Base-by-base conservation (phyloP, 2,113 vertebrate species). In the Pteropus alecto region DNA sequence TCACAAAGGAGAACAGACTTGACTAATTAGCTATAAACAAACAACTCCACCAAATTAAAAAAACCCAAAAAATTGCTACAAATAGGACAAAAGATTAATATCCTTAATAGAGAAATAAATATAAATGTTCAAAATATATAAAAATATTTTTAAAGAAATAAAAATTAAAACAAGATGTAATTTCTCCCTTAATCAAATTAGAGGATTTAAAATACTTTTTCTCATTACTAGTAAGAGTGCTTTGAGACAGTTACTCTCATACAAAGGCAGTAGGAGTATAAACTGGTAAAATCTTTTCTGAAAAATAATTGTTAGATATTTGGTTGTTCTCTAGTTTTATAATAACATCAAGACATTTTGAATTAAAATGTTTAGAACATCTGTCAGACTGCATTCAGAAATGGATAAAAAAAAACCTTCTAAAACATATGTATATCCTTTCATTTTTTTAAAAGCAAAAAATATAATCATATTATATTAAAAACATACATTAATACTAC, bases 251-350 rank as follows among this genome's bases (percentile, higher is more conserved):
- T 95, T 73, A 83, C 33, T 73, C 9, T 89, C 46, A 93, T 30
- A 68, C 15, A 78, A 43, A 65, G 11, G 35, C 7, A 61, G 13
- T 63, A 24, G 61, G 51, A 48, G 35, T 63, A 48, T 61, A 81
- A 81, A 94, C 21, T 74, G 28, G n/a, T 93, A 95, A 95, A 81
- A 95, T 87, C 7, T 67, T 88, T 94, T 79, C 92, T 88, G 84
- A 67, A 96, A 79, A 74, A 24, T 43, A 93, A 86, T 7, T 60
- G 46, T 63, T 30, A 11, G 60, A 63, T 63, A 63, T 63, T 30
- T 63, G 60, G 28, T 30, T 63, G 22, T 51, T 51, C 4, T 60
- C 26, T 63, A 63, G 60, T 13, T 63, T 30, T 63, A 61, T 28
- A 61, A 61, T 12, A 61, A 61, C 60, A 61, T 61, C 26, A 61